Evolutionary conservation across 2,888 invertebrate species (phyloP).

Genomic region (Scrobipalpa costella): DNA sequence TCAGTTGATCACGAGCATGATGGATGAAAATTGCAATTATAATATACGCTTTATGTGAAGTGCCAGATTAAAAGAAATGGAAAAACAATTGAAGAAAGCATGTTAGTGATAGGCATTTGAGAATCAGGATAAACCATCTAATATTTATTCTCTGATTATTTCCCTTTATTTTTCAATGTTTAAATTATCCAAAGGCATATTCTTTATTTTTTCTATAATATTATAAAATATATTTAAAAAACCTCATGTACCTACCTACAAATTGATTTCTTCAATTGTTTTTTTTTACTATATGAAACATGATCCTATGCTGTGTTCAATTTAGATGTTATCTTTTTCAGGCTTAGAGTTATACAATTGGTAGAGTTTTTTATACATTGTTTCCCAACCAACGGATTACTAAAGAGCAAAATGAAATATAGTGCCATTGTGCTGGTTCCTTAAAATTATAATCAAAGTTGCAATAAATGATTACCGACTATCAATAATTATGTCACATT

Average conservation of each 20-base stretch:
- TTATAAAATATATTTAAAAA: background rate
- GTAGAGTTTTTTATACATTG: conserved; percentile 28
- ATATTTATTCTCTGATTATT: no score
- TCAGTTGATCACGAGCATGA: no score
- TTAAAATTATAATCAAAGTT: conserved; percentile 46
- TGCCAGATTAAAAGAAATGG: no score
- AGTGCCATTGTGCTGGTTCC: conserved; percentile 72
- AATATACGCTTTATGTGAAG: no score
- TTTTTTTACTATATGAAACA: background rate
- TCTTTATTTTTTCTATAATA: background rate
- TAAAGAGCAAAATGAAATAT: conserved; percentile 37
- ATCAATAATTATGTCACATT: conserved; percentile 58
- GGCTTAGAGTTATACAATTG: conserved; percentile 26
- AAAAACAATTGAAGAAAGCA: no score
- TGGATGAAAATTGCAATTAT: no score
- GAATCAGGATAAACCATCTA: no score
- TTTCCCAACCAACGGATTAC: conserved; percentile 29
- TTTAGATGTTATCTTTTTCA: background rate
- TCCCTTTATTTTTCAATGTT: no score
- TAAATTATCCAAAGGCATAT: no score
- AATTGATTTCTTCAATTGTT: background rate
- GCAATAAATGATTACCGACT: conserved; percentile 51
- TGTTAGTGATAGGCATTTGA: no score
- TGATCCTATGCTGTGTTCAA: conserved; percentile 9
- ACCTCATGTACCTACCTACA: no score